Percentiles rank a stretch among this genome's conserved stretches.
These are phyloP conservation scores for Liopterus haemorrhoidalis DNA, from an alignment of 2,888 invertebrate genomes.

Conservation along the genomic window DNA sequence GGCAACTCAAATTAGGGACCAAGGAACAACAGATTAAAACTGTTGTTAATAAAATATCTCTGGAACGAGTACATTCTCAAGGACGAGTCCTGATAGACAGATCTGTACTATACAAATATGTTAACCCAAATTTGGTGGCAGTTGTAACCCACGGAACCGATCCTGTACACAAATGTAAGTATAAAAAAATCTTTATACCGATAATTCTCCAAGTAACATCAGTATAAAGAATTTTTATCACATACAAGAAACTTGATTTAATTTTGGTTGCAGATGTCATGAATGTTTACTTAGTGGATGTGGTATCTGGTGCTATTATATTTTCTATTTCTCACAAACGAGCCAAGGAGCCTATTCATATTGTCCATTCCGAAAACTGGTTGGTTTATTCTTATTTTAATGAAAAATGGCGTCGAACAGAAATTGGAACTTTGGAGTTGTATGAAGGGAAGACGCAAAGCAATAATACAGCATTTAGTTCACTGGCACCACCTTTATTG, in stretches of 20 bases:
- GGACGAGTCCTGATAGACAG: conserved; percentile 92
- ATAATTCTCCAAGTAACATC: conserved; percentile 4
- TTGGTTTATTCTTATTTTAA: conserved; percentile 89
- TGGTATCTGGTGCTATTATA: conserved; percentile 81
- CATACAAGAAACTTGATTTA: not conserved
- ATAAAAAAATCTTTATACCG: conserved; percentile 5
- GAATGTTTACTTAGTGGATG: conserved; percentile 82
- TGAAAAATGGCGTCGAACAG: conserved; percentile 86
- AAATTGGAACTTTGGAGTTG: conserved; percentile 88
- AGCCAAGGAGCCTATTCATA: conserved; percentile 74
- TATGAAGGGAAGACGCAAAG: conserved; percentile 87
- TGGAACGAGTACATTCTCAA: conserved; percentile 84
- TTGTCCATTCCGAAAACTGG: conserved; percentile 97
- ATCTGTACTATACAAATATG: conserved; percentile 96
- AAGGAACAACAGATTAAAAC: conserved; percentile 58
- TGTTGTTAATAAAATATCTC: conserved; percentile 57
- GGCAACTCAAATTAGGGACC: conserved; percentile 66
- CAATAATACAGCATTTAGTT: conserved; percentile 83
- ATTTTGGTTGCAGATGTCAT: conserved; percentile 58
- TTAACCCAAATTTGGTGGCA: conserved; percentile 93
- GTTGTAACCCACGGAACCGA: conserved; percentile 75
- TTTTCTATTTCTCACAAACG: conserved; percentile 80
- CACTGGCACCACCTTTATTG: conserved; percentile 66
- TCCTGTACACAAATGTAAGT: conserved; percentile 64
- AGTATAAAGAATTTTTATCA: too few relatives aligned